Base-by-base conservation (phyloP, 2,888 invertebrate species). In the Alitta virens region DNA sequence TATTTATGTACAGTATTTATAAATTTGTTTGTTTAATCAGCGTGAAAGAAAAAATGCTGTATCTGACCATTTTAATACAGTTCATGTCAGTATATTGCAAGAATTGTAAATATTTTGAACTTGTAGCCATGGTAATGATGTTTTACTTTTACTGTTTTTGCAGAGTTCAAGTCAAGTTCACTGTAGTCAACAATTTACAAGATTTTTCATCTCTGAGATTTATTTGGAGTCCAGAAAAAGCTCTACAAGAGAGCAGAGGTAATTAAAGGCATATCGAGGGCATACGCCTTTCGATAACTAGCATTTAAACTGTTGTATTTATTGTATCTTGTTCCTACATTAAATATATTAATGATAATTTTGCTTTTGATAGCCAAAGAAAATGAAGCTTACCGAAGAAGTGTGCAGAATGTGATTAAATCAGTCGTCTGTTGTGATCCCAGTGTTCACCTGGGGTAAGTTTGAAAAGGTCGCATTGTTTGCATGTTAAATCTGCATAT, bases 171-270 rank as follows among this genome's bases (percentile, higher is more conserved):
- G 69, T 74, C 33, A 72, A 67, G 0, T 75, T 74, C 70, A 71
- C 65, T 40, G 73, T 75, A 5, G 68, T 67, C 24, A 75, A 75
- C 64, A 72, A 69, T 56, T 70, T 75, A 21, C 74, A 75, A 56
- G 74, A 75, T 60, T 75, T 75, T 57, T 61, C 74, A 51, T 71
- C 74, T 16, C 68, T 75, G 60, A 71, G 66, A 33, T 67, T 75
- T 14, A 70, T 74, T 58, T 73, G 74, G 73, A 72, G 66, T 25
- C 69, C 71, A 53, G 71, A 72, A 59, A 68, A 63, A 50, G 65
- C 66, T 42, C 54, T 64, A n/a, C 27, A 27, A 55, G 56, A 61
- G 21, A 40, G 51, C 5, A 59, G 51, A 59, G 59, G 59, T 59
- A 38, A n/a, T n/a, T n/a, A n/a, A n/a, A n/a, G n/a, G n/a, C n/a